These are phyloP conservation scores for Sabellastarte sp. DNA, from an alignment of 2,888 invertebrate genomes.

Conservation along the genomic window DNA sequence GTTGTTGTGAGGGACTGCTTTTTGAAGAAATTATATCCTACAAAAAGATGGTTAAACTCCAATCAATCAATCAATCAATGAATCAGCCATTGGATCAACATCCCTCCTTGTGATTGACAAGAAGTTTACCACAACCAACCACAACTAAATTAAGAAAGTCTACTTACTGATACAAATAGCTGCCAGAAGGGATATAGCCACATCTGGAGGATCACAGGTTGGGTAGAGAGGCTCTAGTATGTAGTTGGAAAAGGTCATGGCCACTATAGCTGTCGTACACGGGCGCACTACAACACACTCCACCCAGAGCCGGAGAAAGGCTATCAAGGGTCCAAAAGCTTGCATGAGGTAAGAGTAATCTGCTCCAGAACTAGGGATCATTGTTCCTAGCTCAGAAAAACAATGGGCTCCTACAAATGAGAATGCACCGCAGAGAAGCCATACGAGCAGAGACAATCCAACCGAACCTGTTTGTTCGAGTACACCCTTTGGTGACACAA, in stretches of 20 bases:
- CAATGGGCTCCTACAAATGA: slow-evolving; percentile 98
- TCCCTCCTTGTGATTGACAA: no score
- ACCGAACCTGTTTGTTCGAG: slow-evolving; percentile 87
- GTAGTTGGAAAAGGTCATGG: slow-evolving; percentile 94
- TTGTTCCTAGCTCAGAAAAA: slow-evolving; percentile 95
- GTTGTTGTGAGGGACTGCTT: no score
- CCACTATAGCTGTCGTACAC: slow-evolving; percentile 85
- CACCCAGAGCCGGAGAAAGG: slow-evolving; percentile 95
- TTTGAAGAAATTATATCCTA: no score
- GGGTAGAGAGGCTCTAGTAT: slow-evolving; percentile 94
- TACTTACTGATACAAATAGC: slow-evolving; percentile 91
- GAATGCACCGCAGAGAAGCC: slow-evolving; percentile 84
- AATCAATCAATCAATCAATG: no score
- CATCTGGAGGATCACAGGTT: slow-evolving; percentile 86
- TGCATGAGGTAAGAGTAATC: slow-evolving; percentile 89
- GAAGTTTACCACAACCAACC: no score
- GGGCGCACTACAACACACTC: slow-evolving; percentile 98
- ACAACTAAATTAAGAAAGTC: no score
- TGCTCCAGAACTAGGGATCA: slow-evolving; percentile 63
- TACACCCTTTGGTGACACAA: slow-evolving; percentile 92
- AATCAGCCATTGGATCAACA: no score
- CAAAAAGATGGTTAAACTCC: no score
- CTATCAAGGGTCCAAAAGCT: slow-evolving; percentile 95
- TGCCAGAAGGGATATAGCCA: slow-evolving; percentile 82
- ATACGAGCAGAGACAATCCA: slow-evolving; percentile 87